Evolutionary conservation across 2,113 vertebrate species (phyloP).

Genomic region (Theropithecus gelada): DNA sequence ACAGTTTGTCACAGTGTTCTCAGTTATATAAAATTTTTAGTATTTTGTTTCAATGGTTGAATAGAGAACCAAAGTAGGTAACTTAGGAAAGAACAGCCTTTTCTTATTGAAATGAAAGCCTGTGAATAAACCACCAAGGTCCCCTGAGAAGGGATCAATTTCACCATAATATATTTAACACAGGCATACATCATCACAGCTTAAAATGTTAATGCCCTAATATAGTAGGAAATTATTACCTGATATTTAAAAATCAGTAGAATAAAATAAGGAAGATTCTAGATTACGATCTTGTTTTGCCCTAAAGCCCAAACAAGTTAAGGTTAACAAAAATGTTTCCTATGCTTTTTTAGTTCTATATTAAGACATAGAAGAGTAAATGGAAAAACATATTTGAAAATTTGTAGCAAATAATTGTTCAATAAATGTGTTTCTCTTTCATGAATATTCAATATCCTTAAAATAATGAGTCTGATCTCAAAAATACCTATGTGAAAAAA

Average conservation of each 20-base stretch:
- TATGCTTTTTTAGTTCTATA: not conserved
- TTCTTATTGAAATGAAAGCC: conserved; percentile 49
- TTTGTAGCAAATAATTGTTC: not conserved
- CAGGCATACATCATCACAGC: conserved; percentile 55
- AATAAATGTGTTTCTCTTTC: conserved; percentile 19
- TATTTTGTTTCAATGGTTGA: conserved; percentile 65
- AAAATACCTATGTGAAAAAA: not conserved
- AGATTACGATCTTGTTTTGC: conserved; percentile 43
- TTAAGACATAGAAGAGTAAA: not conserved
- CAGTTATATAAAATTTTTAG: conserved; percentile 45
- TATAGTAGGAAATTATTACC: conserved; percentile 56
- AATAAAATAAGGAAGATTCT: conserved; percentile 43
- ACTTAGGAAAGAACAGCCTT: conserved; percentile 53
- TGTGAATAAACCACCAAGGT: conserved; percentile 57
- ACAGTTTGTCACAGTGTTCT: conserved; percentile 32
- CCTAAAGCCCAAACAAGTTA: conserved; percentile 43
- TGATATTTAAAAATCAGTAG: conserved; percentile 56
- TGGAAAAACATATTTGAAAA: conserved; percentile 21
- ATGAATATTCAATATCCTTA: conserved; percentile 1
- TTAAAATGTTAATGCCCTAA: conserved; percentile 66
- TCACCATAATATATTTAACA: conserved; percentile 66
- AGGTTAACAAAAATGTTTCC: conserved; percentile 30
- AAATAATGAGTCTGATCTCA: conserved; percentile 1
- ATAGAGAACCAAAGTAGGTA: conserved; percentile 45
- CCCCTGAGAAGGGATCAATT: conserved; percentile 59